phyloP scores from a whole-genome alignment of 2,888 invertebrate genomes.

The Rhagophthalmus giganteus region DNA sequence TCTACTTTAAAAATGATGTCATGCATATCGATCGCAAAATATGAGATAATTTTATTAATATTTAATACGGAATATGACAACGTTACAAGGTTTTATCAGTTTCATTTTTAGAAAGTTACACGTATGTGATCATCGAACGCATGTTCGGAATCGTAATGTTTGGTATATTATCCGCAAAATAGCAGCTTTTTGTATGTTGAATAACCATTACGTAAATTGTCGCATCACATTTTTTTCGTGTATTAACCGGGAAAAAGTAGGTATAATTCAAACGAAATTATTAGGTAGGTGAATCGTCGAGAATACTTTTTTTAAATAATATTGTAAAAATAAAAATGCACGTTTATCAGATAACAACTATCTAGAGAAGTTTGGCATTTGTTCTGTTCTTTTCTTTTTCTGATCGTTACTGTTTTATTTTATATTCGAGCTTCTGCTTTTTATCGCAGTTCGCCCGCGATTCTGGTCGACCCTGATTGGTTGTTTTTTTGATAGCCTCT shows the following conservation, averaged over 20 bases:
- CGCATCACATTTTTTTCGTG: too few species aligned
- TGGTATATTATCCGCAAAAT: too few species aligned
- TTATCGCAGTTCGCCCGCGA: conserved; percentile 30
- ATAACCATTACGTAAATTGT: too few species aligned
- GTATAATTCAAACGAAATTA: conserved; percentile 12
- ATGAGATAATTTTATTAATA: conserved; percentile 4
- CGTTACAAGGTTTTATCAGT: background rate
- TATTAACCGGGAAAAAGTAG: too few species aligned
- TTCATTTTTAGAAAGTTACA: conserved; percentile 1
- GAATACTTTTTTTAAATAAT: conserved; percentile 33
- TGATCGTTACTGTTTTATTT: conserved; percentile 35
- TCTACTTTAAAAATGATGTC: background rate
- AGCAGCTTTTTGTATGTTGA: too few species aligned
- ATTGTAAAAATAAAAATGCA: conserved; percentile 34
- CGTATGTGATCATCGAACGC: background rate
- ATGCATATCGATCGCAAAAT: conserved; percentile 3
- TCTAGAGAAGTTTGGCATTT: conserved; percentile 32
- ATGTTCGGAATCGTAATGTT: background rate
- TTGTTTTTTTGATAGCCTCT: conserved; percentile 33
- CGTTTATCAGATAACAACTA: conserved; percentile 38
- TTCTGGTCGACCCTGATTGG: conserved; percentile 32
- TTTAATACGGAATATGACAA: conserved; percentile 3
- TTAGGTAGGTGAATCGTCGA: conserved; percentile 10
- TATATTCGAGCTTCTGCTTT: conserved; percentile 35
- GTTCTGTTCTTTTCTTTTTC: conserved; percentile 31